Conservation (phyloP, 2,888 invertebrate species). For the Anagyrus pseudococci region DNA sequence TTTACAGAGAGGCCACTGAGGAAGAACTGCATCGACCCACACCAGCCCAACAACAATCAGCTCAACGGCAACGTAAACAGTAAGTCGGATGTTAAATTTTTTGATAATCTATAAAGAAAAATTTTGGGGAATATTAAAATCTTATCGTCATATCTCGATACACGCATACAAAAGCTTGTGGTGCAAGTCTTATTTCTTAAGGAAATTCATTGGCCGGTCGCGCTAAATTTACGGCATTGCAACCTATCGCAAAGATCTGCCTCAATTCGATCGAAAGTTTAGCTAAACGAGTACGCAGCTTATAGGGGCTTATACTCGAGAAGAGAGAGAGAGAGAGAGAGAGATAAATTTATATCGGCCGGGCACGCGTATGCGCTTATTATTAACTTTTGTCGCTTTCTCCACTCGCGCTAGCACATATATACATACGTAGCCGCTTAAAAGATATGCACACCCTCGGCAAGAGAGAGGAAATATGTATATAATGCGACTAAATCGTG, state of each 20-base stretch:
- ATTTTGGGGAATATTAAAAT: no score
- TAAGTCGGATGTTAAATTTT: conserved; percentile 8
- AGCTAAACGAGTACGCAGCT: no score
- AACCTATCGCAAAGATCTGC: not conserved
- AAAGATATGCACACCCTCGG: no score
- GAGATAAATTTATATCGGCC: not conserved
- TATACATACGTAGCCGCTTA: not conserved
- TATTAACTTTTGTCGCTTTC: conserved; percentile 19
- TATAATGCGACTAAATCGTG: no score
- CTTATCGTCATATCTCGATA: no score
- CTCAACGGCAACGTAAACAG: conserved; percentile 22
- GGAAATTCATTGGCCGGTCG: no score
- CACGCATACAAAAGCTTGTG: not conserved
- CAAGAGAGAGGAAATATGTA: no score
- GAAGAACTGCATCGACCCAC: conserved; percentile 34
- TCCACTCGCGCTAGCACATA: not conserved
- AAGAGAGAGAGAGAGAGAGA: no score
- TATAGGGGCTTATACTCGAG: no score
- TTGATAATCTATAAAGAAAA: no score
- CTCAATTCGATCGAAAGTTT: no score
- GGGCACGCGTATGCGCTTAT: not conserved
- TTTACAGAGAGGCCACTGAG: conserved; percentile 33
- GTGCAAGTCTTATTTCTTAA: not conserved
- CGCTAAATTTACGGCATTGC: not conserved
- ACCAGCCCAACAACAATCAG: conserved; percentile 33